Base-by-base conservation (phyloP, 2,797 vertebrate species). In the Corythornis leucogaster region DNA sequence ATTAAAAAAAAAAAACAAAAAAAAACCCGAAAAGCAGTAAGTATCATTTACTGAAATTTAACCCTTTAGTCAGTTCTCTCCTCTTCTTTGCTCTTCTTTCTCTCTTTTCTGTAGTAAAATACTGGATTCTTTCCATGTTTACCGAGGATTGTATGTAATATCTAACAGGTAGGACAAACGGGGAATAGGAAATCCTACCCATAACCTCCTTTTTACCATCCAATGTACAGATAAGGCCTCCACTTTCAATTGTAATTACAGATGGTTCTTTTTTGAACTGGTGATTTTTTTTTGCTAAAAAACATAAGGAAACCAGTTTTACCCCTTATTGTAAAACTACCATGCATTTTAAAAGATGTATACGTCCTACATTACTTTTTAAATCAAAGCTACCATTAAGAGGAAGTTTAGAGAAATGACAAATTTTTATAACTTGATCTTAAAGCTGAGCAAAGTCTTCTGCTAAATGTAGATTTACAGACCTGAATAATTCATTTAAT, bases 401-500 rank as follows among this genome's bases (percentile, higher is more conserved):
- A 88, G 42, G 35, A 33, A 75, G 53, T 85, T 94, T 95, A 87
- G 80, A 92, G 87, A 92, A 84, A 80, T 54, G n/a, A 94, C 63
- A 57, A 91, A 61, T 83, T 95, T 91, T 89, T 93, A 67, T 70
- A 93, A 88, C 76, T 84, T 66, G 61, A 82, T 94, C 85, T 90
- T 77, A 86, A 85, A 93, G 74, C 93, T 59, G 70, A 93, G 70
- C 25, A 91, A 87, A 88, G 92, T 94, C 54, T 94, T 91, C 75
- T 75, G 64, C 77, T 91, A 95, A 95, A 93, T 94, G 95, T 84
- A 89, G 92, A 95, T 96, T 93, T 93, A 86, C 84, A 81, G 89
- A 86, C 59, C 71, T 95, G 95, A 96, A 96, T 95, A 95, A 96
- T 96, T 96, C 91, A 96, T 95, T 93, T 95, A 93, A 93, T 96